Base-by-base conservation (phyloP, 2,113 vertebrate species). In the Campylomormyrus numenius region DNA sequence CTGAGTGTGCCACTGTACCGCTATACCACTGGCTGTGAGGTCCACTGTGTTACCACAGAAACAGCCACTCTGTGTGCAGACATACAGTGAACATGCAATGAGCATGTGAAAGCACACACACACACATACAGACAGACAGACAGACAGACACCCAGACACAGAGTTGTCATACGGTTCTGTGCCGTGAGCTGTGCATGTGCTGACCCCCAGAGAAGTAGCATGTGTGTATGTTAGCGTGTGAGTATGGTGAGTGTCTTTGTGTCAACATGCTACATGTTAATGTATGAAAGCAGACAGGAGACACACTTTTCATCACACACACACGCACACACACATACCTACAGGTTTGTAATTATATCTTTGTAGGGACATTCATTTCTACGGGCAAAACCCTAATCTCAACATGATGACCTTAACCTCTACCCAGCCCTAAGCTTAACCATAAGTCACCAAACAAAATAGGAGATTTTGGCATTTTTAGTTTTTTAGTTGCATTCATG, bases 171-270 rank as follows among this genome's bases (percentile, higher is more conserved):
- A 56, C 1, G 19, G 17, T 56, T 19, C 52, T 56, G 52, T 56
- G 17, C 56, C 1, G 17, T 42, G 31, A 39, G 77, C 11, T 6
- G 77, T 83, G 39, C 7, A 1, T 45, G 80, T 24, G 13, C 35
- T 45, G 42, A 21, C 17, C 8, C 31, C 13, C 0, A 45, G 80
- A 24, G 19, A 21, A 19, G 35, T 31, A 45, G 42, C 7, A 13
- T 80, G 35, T 74, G 53, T 24, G 56, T 11, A 11, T 89, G 58
- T 95, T 42, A 2, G 92, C 90, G 70, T 89, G 85, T 53, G 31
- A 77, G 31, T 39, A 24, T 74, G 9, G 66, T 27, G n/a, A 74
- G 27, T 27, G 11, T 39, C 70, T 77, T 31, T 77, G 31, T 5
- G 70, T 39, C 5, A 35, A 77, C 13, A 77, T 39, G 70, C 15